Evolutionary conservation across 2,888 invertebrate species (phyloP), one percentile per base, ranked within the genome.

Genomic region (Alsophila aescularia): DNA sequence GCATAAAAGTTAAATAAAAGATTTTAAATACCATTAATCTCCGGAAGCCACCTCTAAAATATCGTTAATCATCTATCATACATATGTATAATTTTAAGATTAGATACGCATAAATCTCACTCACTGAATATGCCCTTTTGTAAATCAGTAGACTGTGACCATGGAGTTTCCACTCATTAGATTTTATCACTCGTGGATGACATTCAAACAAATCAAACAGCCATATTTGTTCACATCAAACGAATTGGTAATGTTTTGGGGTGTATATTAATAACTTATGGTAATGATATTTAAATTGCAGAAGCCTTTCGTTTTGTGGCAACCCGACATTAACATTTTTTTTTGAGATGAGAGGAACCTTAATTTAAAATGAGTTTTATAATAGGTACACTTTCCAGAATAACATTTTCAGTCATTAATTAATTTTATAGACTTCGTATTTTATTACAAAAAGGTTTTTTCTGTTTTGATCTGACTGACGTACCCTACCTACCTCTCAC

Each of bases 211-310:
- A 53, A 39, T 47, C 37, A 29, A 3, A n/a, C 7, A 18, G 18
- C 5, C 18, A 29, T 47, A 37, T 51, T 35, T 54, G 39, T 18
- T 21, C 35, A 49, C 37, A 43, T 54, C 37, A 43, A 54, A 49
- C 48, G 49, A 16, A 27, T 18, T 1, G 31, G 12, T 15, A 18
- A 21, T 34, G 10, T 21, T 36, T 36, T 24, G 24, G 5, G 18
- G 3, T 18, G 24, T 5, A 7, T 8, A 7, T 8, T 18, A 18
- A 8, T 24, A 7, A 24, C 8, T 24, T 8, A 8, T 2, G 5
- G 24, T 24, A 24, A 24, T 24, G 24, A n/a, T n/a, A n/a, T n/a
- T n/a, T n/a, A n/a, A 0, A 32, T 32, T 32, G 12, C 2, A 10
- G 13, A 32, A 32, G 32, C 32, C 32, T 16, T 41, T 41, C 16